Evolutionary conservation across 2,113 vertebrate species (phyloP).

Genomic region (Indicator maculatus): DNA sequence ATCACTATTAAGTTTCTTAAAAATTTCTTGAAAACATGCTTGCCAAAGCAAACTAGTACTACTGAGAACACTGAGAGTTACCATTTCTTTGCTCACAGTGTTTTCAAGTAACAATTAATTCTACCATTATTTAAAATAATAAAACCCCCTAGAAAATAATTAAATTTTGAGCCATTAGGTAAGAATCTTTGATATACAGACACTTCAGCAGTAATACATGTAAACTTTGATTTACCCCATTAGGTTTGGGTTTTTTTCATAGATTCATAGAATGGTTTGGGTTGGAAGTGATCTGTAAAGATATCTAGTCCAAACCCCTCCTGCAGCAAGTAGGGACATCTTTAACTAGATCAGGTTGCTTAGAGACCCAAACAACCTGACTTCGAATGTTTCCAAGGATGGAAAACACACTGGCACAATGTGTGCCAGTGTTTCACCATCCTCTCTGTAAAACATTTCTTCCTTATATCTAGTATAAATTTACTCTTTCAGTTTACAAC

Average conservation of each 20-base stretch:
- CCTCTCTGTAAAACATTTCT: too few relatives aligned
- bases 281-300: too few relatives aligned
- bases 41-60: background rate
- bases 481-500: too few relatives aligned
- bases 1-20: background rate
- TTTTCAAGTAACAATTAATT: background rate
- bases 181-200: background rate
- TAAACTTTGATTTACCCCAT: background rate
- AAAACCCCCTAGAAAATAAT: background rate
- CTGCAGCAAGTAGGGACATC: background rate
- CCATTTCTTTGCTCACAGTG: background rate
- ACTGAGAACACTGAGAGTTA: background rate
- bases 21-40: background rate
- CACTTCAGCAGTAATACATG: too few relatives aligned
- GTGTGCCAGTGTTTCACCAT: too few relatives aligned
- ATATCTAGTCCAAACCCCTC: too few relatives aligned
- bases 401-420: too few relatives aligned
- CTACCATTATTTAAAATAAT: too few relatives aligned
- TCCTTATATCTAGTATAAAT: too few relatives aligned
- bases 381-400: background rate
- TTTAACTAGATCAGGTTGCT: background rate
- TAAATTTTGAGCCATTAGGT: background rate
- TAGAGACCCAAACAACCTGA: background rate
- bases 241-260: background rate
- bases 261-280: too few relatives aligned